Evolutionary conservation across 2,888 invertebrate species (phyloP).

Genomic region (Congeria kusceri): DNA sequence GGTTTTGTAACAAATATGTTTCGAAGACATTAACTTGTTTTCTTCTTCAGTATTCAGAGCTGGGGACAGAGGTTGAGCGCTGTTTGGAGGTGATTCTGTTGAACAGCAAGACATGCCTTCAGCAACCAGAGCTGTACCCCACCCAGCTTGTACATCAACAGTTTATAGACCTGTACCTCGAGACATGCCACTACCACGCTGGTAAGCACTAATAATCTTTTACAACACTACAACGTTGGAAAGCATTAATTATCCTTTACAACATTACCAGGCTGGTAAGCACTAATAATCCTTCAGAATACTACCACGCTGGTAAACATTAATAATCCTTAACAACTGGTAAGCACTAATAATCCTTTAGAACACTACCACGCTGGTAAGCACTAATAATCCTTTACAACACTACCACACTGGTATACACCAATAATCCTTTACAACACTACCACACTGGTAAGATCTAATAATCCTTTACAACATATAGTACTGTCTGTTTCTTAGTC

Average conservation of each 20-base stretch:
- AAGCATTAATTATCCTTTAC: neutral
- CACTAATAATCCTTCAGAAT: neutral
- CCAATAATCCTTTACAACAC: too few relatives aligned
- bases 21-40: too few relatives aligned
- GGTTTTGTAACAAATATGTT: too few relatives aligned
- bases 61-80: constrained; percentile 45
- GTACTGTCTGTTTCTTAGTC: too few relatives aligned
- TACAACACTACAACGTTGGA: too few relatives aligned
- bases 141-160: constrained; percentile 73
- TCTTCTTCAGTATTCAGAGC: constrained; percentile 48
- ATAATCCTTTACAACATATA: too few relatives aligned
- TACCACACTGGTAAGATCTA: too few relatives aligned
- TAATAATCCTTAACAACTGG: neutral
- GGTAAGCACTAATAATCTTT: constrained; percentile 51
- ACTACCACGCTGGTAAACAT: neutral
- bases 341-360: too few relatives aligned
- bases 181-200: constrained; percentile 66
- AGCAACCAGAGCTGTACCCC: constrained; percentile 78
- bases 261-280: neutral
- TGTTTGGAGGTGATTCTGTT: constrained; percentile 75
- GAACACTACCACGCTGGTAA: too few relatives aligned
- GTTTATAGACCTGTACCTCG: constrained; percentile 75
- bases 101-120: constrained; percentile 79
- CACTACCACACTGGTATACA: too few relatives aligned
- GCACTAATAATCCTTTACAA: too few relatives aligned